Evolutionary conservation across 2,888 invertebrate species (phyloP).

Genomic region (Nomada goodeniana): DNA sequence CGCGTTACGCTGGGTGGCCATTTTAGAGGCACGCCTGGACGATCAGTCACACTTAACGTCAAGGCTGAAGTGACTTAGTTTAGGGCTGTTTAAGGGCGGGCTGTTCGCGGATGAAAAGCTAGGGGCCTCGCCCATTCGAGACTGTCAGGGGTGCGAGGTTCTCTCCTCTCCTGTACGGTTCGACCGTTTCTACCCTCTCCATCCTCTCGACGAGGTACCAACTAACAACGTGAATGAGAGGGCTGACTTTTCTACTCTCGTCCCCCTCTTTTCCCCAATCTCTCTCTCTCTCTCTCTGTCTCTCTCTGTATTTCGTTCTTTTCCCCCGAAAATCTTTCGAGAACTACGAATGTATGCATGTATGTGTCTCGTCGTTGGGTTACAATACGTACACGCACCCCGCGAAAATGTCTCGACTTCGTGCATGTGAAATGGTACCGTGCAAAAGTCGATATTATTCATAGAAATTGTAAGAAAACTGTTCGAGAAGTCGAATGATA

Average conservation of each 20-base stretch:
- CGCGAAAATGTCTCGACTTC: conserved; percentile 17
- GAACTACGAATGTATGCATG: background rate
- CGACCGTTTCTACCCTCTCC: conserved; percentile 58
- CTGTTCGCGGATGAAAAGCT: conserved; percentile 71
- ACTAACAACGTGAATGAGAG: conserved; percentile 67
- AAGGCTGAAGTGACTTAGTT: conserved; percentile 79
- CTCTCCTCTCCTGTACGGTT: conserved; percentile 51
- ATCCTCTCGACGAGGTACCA: conserved; percentile 46
- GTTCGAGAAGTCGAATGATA: no score
- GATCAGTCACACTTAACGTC: conserved; percentile 82
- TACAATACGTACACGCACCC: background rate
- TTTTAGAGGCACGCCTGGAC: conserved; percentile 74
- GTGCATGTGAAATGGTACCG: background rate
- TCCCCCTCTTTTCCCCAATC: background rate
- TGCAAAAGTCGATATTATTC: no score
- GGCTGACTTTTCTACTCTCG: conserved; percentile 55
- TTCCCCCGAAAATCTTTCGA: conserved; percentile 24
- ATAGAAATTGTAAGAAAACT: no score
- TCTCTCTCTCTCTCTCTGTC: background rate
- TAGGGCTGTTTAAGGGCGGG: conserved; percentile 80
- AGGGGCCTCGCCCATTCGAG: conserved; percentile 69
- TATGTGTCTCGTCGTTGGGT: conserved; percentile 21
- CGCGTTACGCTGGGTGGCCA: conserved; percentile 69
- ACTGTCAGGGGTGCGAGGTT: conserved; percentile 58
- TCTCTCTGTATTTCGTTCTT: no score